Evolutionary conservation across 2,797 vertebrate species (phyloP).

Genomic region (Spizella passerina): DNA sequence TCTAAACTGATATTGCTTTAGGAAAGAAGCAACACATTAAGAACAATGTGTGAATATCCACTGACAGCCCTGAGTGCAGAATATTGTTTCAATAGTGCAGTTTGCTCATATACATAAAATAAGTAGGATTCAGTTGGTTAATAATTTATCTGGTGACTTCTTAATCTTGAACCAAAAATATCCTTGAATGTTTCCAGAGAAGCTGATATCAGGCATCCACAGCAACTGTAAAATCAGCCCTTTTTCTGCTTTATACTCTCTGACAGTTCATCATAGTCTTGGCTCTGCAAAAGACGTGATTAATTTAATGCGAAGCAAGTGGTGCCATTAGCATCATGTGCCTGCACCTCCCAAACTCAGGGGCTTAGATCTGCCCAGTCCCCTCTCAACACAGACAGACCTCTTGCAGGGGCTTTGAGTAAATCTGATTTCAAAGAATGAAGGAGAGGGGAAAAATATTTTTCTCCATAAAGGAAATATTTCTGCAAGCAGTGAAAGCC

Average conservation of each 20-base stretch:
- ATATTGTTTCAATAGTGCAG: slow-evolving; percentile 39
- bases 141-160: slow-evolving; percentile 53
- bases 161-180: slow-evolving; percentile 65
- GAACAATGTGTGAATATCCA: slow-evolving; percentile 50
- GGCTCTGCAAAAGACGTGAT: slow-evolving; percentile 10
- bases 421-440: not conserved
- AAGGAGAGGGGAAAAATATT: not conserved
- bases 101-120: slow-evolving; percentile 48
- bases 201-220: slow-evolving; percentile 40
- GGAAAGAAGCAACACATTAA: slow-evolving; percentile 51
- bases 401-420: not conserved
- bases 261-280: slow-evolving; percentile 38
- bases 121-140: slow-evolving; percentile 37
- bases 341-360: not conserved
- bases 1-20: slow-evolving; percentile 52
- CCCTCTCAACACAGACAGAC: not conserved
- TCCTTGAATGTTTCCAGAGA: slow-evolving; percentile 40
- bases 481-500: not conserved
- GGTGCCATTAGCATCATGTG: not conserved
- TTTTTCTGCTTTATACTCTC: slow-evolving; percentile 38
- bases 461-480: not conserved
- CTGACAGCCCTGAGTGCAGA: slow-evolving; percentile 35
- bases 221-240: slow-evolving; percentile 49
- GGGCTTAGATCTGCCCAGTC: not conserved
- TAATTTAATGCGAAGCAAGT: slow-evolving; percentile 5